These are phyloP conservation scores for Aphelenchoides avenae DNA, from an alignment of 1,140 invertebrate genomes.

Conservation along the genomic window DNA sequence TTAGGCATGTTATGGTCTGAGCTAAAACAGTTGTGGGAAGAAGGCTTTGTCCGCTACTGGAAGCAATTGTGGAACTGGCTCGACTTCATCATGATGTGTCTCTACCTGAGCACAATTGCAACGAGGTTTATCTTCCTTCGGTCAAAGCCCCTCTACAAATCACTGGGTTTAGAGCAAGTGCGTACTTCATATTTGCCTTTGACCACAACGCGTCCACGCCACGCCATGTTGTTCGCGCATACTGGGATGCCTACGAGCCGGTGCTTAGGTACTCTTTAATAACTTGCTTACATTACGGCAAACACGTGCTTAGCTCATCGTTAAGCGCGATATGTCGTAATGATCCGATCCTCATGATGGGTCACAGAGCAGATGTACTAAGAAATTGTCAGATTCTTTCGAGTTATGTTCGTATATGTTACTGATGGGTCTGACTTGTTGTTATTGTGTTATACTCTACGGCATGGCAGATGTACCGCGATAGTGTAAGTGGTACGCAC, in stretches of 20 bases:
- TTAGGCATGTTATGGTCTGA: constrained; percentile 83
- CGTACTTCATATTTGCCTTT: constrained; percentile 44
- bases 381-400: no score
- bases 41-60: constrained; percentile 81
- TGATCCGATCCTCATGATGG: no score
- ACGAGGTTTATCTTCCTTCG: constrained; percentile 7
- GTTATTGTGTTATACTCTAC: no score
- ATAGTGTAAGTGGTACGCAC: no score
- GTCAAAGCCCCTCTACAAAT: constrained; percentile 1
- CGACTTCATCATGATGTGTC: constrained; percentile 75
- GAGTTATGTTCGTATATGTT: no score
- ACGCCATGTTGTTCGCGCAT: constrained; percentile 41
- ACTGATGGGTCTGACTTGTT: no score
- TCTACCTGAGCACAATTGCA: constrained; percentile 63
- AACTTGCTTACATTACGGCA: no score
- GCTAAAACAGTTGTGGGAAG: constrained; percentile 77
- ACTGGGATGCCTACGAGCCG: constrained; percentile 58
- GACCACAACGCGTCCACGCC: constrained; percentile 26
- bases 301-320: no score
- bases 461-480: no score
- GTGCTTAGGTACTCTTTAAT: no score
- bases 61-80: constrained; percentile 93
- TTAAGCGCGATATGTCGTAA: no score
- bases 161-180: constrained; percentile 23
- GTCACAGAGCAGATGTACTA: no score